phyloP scores from a whole-genome alignment of 2,113 vertebrate genomes.

The Catagonus wagneri region DNA sequence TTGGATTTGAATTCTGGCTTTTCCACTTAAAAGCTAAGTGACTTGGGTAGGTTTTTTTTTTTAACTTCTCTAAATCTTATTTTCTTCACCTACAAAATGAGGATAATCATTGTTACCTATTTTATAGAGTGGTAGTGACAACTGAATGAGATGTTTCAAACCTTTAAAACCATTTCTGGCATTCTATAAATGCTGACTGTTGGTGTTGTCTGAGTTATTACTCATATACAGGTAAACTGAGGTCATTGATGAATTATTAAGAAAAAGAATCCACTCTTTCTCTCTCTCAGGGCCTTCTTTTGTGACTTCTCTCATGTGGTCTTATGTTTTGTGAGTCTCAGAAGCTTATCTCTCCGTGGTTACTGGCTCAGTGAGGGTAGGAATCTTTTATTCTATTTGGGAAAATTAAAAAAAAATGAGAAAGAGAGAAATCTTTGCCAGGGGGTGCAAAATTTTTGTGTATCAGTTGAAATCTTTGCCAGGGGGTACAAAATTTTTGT shows the following conservation, averaged over 20 bases:
- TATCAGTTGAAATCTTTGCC: too few species aligned
- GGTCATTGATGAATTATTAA: background rate
- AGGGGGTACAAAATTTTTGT: background rate
- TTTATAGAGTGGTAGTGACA: background rate
- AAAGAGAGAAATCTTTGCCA: background rate
- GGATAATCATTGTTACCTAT: background rate
- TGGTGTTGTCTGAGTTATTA: background rate
- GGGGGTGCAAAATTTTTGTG: background rate
- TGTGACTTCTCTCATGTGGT: background rate
- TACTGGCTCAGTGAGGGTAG: background rate
- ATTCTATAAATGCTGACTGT: background rate
- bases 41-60: background rate
- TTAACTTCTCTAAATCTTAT: background rate
- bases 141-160: conserved; percentile 1
- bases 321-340: conserved; percentile 4
- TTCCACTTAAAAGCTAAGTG: background rate
- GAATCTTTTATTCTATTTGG: conserved; percentile 5
- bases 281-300: background rate
- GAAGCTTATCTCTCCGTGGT: background rate
- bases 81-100: conserved; percentile 2
- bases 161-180: background rate
- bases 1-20: conserved; percentile 23
- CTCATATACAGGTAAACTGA: background rate
- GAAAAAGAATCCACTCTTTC: background rate
- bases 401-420: background rate